phyloP scores from a whole-genome alignment of 2,113 vertebrate genomes.

The Macquaria ambigua region DNA sequence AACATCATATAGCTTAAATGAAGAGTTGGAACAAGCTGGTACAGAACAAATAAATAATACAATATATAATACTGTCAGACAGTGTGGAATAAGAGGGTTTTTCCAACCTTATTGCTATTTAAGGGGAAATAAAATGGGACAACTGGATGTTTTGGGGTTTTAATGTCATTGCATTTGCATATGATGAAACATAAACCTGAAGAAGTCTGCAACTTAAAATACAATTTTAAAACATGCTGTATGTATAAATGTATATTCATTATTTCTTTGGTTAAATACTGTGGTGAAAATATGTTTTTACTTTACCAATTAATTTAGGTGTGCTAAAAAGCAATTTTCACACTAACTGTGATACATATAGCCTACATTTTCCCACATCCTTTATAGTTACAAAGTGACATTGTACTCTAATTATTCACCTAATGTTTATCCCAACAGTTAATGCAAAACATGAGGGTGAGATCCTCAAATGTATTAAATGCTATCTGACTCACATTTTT shows the following conservation, averaged over 20 bases:
- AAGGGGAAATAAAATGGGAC: not conserved
- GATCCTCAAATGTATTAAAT: constrained; percentile 70
- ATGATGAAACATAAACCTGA: not conserved
- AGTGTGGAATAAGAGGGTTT: not conserved
- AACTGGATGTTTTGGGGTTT: not conserved
- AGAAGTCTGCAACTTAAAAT: not conserved
- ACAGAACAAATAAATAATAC: not conserved
- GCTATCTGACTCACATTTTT: constrained; percentile 78
- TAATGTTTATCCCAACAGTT: constrained; percentile 44
- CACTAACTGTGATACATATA: constrained; percentile 5
- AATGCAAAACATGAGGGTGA: constrained; percentile 65
- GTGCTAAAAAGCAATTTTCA: not conserved
- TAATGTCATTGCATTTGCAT: not conserved
- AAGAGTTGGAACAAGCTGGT: not conserved
- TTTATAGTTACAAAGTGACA: constrained; percentile 25
- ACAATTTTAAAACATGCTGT: not conserved
- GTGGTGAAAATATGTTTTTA: not conserved
- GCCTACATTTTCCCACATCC: constrained; percentile 3
- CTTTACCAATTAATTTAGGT: not conserved
- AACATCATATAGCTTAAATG: not conserved
- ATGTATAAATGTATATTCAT: not conserved
- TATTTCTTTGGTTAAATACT: not conserved
- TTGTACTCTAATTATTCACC: constrained; percentile 47
- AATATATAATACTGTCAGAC: not conserved
- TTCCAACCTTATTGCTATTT: not conserved